Conservation (phyloP, 23 tunicate genomes). For the Trididemnum clinides region DNA sequence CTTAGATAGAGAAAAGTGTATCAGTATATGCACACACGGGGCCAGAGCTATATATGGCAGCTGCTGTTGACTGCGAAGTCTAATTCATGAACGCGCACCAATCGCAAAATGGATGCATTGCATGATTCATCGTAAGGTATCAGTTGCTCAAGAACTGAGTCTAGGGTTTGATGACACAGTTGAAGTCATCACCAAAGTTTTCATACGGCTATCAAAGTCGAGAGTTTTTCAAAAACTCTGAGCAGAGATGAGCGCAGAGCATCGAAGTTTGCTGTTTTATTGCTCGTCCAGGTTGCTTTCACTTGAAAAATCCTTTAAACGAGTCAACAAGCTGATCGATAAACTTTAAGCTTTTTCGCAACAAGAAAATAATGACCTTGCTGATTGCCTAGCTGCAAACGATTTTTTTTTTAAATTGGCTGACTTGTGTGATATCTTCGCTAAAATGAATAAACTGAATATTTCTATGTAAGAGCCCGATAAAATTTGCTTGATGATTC, state of each 20-base stretch:
- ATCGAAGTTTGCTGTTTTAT: too few relatives aligned
- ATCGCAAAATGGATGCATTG: constrained; percentile 30
- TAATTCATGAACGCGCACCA: constrained; percentile 4
- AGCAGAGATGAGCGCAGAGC: constrained; percentile 9
- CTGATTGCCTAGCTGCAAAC: not conserved
- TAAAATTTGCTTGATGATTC: not conserved
- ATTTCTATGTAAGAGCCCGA: not conserved
- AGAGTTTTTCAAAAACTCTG: constrained; percentile 11
- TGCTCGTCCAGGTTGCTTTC: constrained; percentile 9
- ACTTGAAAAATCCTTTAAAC: constrained; percentile 15
- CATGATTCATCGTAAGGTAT: constrained; percentile 38
- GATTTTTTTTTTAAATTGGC: not conserved
- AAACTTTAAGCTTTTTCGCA: constrained; percentile 15
- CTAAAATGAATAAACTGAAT: too few relatives aligned
- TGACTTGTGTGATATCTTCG: too few relatives aligned
- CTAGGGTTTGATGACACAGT: constrained; percentile 10
- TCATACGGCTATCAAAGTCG: too few relatives aligned
- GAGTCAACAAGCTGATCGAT: constrained; percentile 26
- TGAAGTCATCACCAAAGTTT: too few relatives aligned
- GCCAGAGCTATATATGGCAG: constrained; percentile 6
- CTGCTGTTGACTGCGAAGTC: constrained; percentile 6
- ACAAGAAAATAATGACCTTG: constrained; percentile 14
- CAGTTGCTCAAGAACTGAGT: constrained; percentile 41
- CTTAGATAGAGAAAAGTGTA: constrained; percentile 33
- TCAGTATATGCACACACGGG: constrained; percentile 50